A percentile compares a stretch with the other conserved stretches of the same genome.
Conservation (phyloP, 2,797 vertebrate species). For the Mormyrops attenuatus region DNA sequence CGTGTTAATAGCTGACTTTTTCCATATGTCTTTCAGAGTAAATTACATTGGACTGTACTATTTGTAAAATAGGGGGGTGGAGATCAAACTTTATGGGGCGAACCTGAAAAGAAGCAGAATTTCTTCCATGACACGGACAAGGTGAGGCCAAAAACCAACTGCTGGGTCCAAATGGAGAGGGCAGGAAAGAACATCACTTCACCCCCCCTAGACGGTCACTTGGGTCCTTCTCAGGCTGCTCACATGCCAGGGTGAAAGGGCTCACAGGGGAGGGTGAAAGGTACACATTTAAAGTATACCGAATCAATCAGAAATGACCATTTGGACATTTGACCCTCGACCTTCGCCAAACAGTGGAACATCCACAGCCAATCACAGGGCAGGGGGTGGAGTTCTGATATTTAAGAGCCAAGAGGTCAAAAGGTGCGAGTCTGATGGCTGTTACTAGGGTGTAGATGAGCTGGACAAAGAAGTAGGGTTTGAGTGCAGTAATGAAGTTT, state of each 20-base stretch:
- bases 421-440: not conserved
- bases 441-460: not conserved
- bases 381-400: not conserved
- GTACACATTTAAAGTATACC: not conserved
- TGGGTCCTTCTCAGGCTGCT: not conserved
- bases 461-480: not conserved
- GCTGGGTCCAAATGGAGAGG: not conserved
- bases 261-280: not conserved
- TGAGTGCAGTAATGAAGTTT: not conserved
- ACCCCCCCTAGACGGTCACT: not conserved
- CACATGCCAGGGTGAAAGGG: not conserved
- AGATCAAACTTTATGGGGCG: not conserved
- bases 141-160: not conserved
- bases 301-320: not conserved
- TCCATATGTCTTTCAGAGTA: not conserved
- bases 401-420: not conserved
- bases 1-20: not conserved
- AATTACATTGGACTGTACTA: not conserved
- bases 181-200: not conserved
- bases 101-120: not conserved
- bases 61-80: not conserved
- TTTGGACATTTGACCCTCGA: not conserved
- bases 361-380: not conserved
- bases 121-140: conserved; percentile 7
- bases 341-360: not conserved